Evolutionary conservation across 2,113 vertebrate genomes (phyloP).

Genomic region (Heterocephalus glaber): DNA sequence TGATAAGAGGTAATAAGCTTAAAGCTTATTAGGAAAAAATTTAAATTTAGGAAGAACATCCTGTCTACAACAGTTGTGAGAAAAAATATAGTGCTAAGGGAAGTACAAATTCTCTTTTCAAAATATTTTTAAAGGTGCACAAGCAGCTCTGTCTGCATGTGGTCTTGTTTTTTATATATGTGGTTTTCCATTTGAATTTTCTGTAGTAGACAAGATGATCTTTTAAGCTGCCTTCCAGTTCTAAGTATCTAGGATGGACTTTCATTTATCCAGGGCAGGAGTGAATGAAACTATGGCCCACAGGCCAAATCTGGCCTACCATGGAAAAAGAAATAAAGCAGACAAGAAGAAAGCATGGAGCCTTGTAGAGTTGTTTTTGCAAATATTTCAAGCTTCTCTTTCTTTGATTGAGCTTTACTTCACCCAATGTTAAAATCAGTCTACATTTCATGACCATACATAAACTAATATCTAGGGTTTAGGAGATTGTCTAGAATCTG

Average conservation of each 20-base stretch:
- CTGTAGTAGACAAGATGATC: not conserved
- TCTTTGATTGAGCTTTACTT: conserved; percentile 45
- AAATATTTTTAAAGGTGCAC: conserved; percentile 48
- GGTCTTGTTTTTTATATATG: not conserved
- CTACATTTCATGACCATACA: conserved; percentile 22
- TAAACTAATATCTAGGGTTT: conserved; percentile 16
- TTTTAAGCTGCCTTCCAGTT: conserved; percentile 48
- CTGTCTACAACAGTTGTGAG: not conserved
- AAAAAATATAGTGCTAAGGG: not conserved
- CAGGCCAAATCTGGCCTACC: not conserved
- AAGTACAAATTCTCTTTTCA: conserved; percentile 60
- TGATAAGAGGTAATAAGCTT: conserved; percentile 28
- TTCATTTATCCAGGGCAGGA: conserved; percentile 16
- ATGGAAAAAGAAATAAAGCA: conserved; percentile 39
- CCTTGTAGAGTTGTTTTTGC: conserved; percentile 30
- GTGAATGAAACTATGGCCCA: conserved; percentile 43
- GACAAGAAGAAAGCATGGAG: conserved; percentile 48
- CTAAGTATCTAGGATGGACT: conserved; percentile 28
- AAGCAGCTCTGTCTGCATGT: conserved; percentile 23
- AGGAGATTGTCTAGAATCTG: not conserved
- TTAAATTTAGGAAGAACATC: conserved; percentile 45
- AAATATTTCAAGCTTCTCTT: conserved; percentile 18
- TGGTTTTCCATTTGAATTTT: conserved; percentile 34
- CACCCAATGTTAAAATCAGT: conserved; percentile 19
- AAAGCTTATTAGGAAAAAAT: conserved; percentile 41